Base-by-base conservation (phyloP, 2,797 vertebrate genomes). In the Lagorchestes hirsutus region DNA sequence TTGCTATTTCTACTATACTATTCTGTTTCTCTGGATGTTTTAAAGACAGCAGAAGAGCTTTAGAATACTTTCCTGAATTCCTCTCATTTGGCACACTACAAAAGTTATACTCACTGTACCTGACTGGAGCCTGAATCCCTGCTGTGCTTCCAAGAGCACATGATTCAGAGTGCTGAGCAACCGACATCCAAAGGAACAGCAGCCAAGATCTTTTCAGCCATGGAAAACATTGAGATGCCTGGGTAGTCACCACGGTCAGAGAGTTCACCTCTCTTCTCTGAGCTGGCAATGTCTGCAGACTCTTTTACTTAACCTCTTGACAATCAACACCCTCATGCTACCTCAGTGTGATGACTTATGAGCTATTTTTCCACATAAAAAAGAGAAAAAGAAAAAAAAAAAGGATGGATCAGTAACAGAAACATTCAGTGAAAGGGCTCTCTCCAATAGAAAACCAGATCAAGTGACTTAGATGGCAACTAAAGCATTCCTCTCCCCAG, bases 171-270 rank as follows among this genome's bases (percentile, higher is more conserved):
- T 93, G 52, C 4, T 50, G 34, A 52, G 40, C 3, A 9, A 0
- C 2, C 3, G 0, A 22, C 3, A 18, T 50, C 34, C 93, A 91
- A 56, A 46, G 54, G 40, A 4, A 54, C 14, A 12, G 1, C 24
- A 55, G 6, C 54, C 24, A 22, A 57, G 1, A 46, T 14, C 5
- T 54, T 40, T 29, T 29, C 18, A 50, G 31, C 10, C 4, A 4
- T 22, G 1, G 1, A 18, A 18, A n/a, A 54, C 18, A 27, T 0
- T 3, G 0, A 8, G 29, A 2, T 5, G 4, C 50, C 34, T 2
- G 24, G 34, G 46, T 3, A 31, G 8, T 27, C 34, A 1, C 6
- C 3, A 29, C 0, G 0, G 13, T n/a, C 8, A 18, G 2, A 10
- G 0, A 0, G 3, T 9, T 96, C 57, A 31, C 0, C 34, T 54